Evolutionary conservation across 2,888 invertebrate genomes (phyloP), one percentile per base, ranked within the genome.

Genomic region (Petrolisthes cinctipes): DNA sequence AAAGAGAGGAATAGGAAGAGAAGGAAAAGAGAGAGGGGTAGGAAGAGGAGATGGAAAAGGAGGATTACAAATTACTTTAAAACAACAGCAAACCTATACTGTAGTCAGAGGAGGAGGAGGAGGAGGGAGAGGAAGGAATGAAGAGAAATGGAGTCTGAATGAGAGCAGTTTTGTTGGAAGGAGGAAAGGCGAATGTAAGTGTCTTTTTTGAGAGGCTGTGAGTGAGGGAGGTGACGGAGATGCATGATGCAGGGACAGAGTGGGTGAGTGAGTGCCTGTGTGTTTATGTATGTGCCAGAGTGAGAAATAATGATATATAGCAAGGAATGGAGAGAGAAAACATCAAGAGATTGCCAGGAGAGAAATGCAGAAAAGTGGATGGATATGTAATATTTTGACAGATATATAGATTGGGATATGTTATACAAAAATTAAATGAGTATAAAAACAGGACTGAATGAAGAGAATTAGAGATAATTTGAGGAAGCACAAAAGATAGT

Each of bases 11-110:
- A 1, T 71, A 54, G 51, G 82, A 37, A 53, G 71, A 14, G 20
- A 71, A 68, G 53, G 51, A 51, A 71, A 5, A 83, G 83, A 71
- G 1, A 51, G 73, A 53, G 54, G 56, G 23, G 80, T 37, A 76
- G 20, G 73, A 73, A n/a, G 20, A n/a, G 73, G 73, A 73, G 73
- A n/a, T 9, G n/a, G 73, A 73, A 61, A 17, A 61, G 17, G 61
- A 61, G 3, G 61, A 61, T 11, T 11, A 73, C 2, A 37, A 37
- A 37, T 37, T 37, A 37, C 37, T 37, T 37, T 37, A 37, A 37
- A 37, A 37, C 37, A 37, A 37, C 37, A 37, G 17, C 66, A 66
- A 17, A 14, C 66, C 66, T 14, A 66, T 66, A 66, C 66, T 66
- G 11, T 66, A 66, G 11, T 66, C 66, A 73, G 73, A 73, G 4